These are phyloP conservation scores for Sparus aurata DNA, from an alignment of 2,797 vertebrate species.

Conservation along the genomic window DNA sequence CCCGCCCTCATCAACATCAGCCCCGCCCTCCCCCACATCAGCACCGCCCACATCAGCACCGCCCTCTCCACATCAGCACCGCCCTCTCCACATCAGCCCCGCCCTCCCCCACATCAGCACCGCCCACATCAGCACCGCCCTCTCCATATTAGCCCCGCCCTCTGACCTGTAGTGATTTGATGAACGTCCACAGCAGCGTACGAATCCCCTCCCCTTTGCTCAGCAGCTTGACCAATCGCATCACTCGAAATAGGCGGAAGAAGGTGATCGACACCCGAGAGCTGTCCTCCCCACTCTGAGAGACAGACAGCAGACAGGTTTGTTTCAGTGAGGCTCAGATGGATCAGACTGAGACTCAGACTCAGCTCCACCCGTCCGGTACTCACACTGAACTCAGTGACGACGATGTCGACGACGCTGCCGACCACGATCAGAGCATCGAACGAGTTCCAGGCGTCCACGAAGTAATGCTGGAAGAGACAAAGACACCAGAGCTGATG, in stretches of 20 bases:
- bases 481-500: neutral
- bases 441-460: slow-evolving; percentile 99
- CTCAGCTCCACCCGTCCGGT: rapidly evolving
- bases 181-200: slow-evolving; percentile 96
- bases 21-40: too few species aligned
- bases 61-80: too few species aligned
- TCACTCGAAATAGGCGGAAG: slow-evolving; percentile 98
- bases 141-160: slow-evolving; percentile 38
- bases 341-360: too few species aligned
- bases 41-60: neutral
- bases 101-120: too few species aligned
- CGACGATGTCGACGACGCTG: slow-evolving; percentile 98
- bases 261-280: slow-evolving; percentile 99
- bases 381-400: slow-evolving; percentile 99
- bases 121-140: neutral
- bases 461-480: slow-evolving; percentile 93
- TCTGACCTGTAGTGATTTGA: slow-evolving; percentile 97
- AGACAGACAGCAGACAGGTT: slow-evolving; percentile 41
- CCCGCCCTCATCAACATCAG: neutral
- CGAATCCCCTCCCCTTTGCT: slow-evolving; percentile 98
- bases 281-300: slow-evolving; percentile 90
- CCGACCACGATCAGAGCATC: slow-evolving; percentile 99
- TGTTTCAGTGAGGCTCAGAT: too few species aligned
- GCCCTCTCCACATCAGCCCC: neutral
- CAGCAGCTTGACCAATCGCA: slow-evolving; percentile 98